Conservation (phyloP, 2,113 vertebrate species). For the Pampusana beccarii region DNA sequence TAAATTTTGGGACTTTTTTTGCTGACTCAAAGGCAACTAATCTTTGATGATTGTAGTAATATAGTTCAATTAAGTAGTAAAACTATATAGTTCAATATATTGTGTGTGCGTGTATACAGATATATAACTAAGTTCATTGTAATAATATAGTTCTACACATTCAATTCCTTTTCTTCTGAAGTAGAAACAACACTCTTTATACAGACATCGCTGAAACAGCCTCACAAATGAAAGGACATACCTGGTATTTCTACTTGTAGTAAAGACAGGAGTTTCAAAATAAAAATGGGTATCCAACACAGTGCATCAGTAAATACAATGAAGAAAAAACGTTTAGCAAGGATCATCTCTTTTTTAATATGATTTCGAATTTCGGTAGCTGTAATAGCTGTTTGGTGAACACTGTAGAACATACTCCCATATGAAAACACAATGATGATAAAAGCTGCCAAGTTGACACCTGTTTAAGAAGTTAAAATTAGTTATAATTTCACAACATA, state of each 20-base stretch:
- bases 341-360: slow-evolving; percentile 92
- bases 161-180: not conserved
- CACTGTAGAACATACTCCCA: slow-evolving; percentile 96
- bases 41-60: not conserved
- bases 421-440: slow-evolving; percentile 95
- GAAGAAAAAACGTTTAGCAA: slow-evolving; percentile 96
- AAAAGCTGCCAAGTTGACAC: slow-evolving; percentile 93
- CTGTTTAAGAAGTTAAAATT: slow-evolving; percentile 71
- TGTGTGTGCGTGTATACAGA: not conserved
- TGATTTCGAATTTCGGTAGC: slow-evolving; percentile 92
- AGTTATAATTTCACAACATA: not conserved
- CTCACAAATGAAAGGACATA: slow-evolving; percentile 58
- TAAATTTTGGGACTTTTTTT: not conserved
- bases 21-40: not conserved
- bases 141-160: not conserved
- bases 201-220: not conserved
- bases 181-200: not conserved
- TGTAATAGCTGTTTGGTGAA: slow-evolving; percentile 88
- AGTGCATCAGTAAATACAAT: slow-evolving; percentile 96
- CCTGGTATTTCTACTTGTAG: slow-evolving; percentile 96
- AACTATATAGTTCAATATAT: not conserved
- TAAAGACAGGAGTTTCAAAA: slow-evolving; percentile 94
- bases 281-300: slow-evolving; percentile 97
- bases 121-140: not conserved
- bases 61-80: not conserved